These are phyloP conservation scores for Pseudopleuronectes americanus DNA, from an alignment of 2,797 vertebrate genomes.

Conservation along the genomic window DNA sequence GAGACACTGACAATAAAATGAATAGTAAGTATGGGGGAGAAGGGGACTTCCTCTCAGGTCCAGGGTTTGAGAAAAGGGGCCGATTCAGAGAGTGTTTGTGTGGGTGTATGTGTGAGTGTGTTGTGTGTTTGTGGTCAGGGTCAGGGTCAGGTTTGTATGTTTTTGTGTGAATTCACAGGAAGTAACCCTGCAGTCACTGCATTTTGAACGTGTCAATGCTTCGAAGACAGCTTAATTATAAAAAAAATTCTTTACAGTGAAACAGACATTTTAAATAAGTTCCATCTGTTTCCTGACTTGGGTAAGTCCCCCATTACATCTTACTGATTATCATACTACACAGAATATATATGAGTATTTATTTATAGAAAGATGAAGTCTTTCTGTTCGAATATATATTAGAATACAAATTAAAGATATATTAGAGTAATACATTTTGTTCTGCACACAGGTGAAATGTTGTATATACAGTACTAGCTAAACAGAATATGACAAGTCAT, in stretches of 20 bases:
- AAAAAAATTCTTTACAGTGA: neutral
- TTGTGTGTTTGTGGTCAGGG: neutral
- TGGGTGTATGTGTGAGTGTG: conserved; percentile 2
- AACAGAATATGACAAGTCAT: neutral
- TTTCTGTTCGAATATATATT: neutral
- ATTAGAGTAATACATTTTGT: too few relatives aligned
- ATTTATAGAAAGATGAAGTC: too few relatives aligned
- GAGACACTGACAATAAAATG: conserved; percentile 36
- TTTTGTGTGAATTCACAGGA: conserved; percentile 49
- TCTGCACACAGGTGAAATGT: neutral
- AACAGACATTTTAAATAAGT: neutral
- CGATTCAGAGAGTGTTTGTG: neutral
- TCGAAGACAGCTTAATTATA: neutral
- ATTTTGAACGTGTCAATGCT: neutral
- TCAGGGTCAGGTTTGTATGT: conserved; percentile 1
- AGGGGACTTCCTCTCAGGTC: conserved; percentile 73
- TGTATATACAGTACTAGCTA: too few relatives aligned
- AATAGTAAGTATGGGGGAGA: conserved; percentile 14
- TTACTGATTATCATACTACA: too few relatives aligned
- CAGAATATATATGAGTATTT: too few relatives aligned
- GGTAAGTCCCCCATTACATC: too few relatives aligned
- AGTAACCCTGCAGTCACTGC: conserved; percentile 7
- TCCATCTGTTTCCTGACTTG: too few relatives aligned
- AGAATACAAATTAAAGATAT: too few relatives aligned
- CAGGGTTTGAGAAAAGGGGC: conserved; percentile 22